Conservation (phyloP, 2,113 vertebrate genomes). For the Tichodroma muraria region DNA sequence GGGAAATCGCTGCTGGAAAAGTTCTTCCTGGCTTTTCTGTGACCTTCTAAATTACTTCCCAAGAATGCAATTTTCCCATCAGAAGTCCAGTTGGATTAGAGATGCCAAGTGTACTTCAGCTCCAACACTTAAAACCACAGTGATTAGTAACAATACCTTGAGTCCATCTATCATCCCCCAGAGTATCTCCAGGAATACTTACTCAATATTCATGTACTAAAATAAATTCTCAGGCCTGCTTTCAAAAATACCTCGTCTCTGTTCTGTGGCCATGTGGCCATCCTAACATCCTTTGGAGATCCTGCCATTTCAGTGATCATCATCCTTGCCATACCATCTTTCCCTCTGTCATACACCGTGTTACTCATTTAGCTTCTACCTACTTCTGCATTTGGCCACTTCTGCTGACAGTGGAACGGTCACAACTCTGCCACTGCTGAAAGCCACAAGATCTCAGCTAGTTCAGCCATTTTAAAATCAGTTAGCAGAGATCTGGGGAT, state of each 20-base stretch:
- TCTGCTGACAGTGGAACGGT: not conserved
- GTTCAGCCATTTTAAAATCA: not conserved
- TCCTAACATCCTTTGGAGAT: not conserved
- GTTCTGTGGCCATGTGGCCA: not conserved
- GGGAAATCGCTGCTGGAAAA: conserved; percentile 21
- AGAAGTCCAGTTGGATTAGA: conserved; percentile 26
- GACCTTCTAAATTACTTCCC: conserved; percentile 47
- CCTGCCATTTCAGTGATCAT: not conserved
- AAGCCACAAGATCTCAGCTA: not conserved
- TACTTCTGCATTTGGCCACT: not conserved
- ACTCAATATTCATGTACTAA: conserved; percentile 18
- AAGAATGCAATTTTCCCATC: conserved; percentile 56
- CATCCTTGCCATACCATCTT: not conserved
- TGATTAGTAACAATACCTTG: conserved; percentile 40
- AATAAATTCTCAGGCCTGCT: conserved; percentile 17
- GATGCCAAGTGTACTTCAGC: not conserved
- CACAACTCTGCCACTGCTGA: not conserved
- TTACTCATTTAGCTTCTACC: not conserved
- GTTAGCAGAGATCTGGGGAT: not conserved
- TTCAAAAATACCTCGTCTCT: conserved; percentile 3
- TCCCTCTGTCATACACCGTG: not conserved
- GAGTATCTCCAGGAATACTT: conserved; percentile 47
- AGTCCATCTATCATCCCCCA: conserved; percentile 27
- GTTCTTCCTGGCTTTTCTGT: conserved; percentile 39
- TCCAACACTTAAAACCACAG: conserved; percentile 37